A percentile compares a stretch with the other conserved stretches of the same genome.
These are phyloP conservation scores for Gallinago jamesoni DNA, from an alignment of 2,113 vertebrate species.

Conservation along the genomic window DNA sequence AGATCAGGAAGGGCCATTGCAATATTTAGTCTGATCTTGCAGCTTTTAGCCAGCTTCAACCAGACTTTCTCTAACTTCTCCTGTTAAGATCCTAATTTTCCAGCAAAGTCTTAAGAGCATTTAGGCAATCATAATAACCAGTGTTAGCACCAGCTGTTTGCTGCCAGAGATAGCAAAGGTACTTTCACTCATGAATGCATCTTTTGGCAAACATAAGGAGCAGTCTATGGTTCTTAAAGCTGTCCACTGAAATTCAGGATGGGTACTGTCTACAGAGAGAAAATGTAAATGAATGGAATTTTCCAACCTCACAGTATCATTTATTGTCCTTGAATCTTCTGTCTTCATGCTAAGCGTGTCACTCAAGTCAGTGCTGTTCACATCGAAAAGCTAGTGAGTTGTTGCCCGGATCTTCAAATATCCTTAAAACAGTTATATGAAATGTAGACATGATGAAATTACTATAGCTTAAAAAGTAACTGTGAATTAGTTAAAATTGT, in stretches of 20 bases:
- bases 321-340: not conserved
- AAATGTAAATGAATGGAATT: not conserved
- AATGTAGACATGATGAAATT: not conserved
- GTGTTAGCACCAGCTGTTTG: not conserved
- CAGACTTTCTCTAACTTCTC: not conserved
- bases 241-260: not conserved
- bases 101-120: not conserved
- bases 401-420: not conserved
- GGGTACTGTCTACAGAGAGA: not conserved
- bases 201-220: not conserved
- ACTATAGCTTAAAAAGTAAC: not conserved
- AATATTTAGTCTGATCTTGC: not conserved
- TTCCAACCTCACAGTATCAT: not conserved
- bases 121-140: not conserved
- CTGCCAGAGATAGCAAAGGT: not conserved
- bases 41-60: not conserved
- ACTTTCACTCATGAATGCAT: not conserved
- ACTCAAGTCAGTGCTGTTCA: not conserved
- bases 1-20: not conserved
- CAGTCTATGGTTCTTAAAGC: not conserved
- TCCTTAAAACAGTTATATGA: not conserved
- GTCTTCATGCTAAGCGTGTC: not conserved
- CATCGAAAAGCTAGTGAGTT: not conserved
- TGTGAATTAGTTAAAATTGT: not conserved
- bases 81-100: not conserved